A percentile compares a stretch with the other conserved stretches of the same genome.
These are phyloP conservation scores for Parasteatoda lunata DNA, from an alignment of 2,888 invertebrate species.

Conservation along the genomic window DNA sequence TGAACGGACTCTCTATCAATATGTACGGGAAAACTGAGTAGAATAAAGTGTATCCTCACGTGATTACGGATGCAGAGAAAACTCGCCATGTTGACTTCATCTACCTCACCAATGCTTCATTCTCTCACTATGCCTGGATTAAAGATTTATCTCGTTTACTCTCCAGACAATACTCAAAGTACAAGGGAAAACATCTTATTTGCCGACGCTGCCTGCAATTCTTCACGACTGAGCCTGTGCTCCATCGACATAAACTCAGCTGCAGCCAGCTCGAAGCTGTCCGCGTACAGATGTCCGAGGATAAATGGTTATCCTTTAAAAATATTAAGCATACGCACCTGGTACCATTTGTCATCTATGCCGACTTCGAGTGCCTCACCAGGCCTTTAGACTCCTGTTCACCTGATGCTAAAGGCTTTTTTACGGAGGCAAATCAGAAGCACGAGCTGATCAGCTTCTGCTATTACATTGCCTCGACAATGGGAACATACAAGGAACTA, in stretches of 20 bases:
- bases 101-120: background rate
- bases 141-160: background rate
- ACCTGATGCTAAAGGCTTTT: background rate
- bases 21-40: background rate
- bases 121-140: background rate
- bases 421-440: background rate
- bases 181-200: background rate
- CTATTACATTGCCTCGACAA: background rate
- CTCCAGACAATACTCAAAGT: background rate
- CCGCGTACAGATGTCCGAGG: background rate
- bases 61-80: background rate
- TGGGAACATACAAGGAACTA: background rate
- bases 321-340: background rate
- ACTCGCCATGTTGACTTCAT: background rate
- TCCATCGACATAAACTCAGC: background rate
- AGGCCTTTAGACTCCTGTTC: background rate
- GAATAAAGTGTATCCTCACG: background rate
- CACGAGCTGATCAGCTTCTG: background rate
- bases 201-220: background rate
- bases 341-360: background rate
- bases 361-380: constrained; percentile 2
- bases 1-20: constrained; percentile 1
- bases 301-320: background rate
- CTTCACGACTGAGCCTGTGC: background rate
- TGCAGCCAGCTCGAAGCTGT: background rate